A percentile compares a stretch with the other conserved stretches of the same genome.
These are phyloP conservation scores for Tiliacea aurago DNA, from an alignment of 2,888 invertebrate genomes.

Conservation along the genomic window DNA sequence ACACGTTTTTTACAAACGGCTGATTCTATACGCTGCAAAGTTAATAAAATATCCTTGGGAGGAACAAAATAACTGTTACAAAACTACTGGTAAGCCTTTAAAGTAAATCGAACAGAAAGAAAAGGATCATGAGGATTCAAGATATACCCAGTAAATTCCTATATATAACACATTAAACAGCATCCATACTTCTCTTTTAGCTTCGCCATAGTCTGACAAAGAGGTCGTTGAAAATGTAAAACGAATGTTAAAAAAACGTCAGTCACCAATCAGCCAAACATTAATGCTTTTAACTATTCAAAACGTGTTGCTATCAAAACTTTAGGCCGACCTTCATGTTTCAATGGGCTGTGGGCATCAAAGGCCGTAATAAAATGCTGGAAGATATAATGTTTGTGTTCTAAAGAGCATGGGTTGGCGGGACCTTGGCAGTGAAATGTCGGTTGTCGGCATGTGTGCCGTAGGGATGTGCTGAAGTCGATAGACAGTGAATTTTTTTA, in stretches of 20 bases:
- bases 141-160: neutral
- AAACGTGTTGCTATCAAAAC: conserved; percentile 31
- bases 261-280: neutral
- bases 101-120: no score
- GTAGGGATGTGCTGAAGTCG: conserved; percentile 65
- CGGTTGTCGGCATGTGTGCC: conserved; percentile 62
- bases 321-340: conserved; percentile 44
- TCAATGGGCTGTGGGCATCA: conserved; percentile 47
- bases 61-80: no score
- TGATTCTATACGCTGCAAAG: neutral
- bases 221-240: neutral
- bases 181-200: neutral
- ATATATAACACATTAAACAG: no score
- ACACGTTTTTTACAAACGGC: neutral
- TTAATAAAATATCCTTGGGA: no score
- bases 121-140: no score
- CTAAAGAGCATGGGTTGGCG: conserved; percentile 68
- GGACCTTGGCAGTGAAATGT: conserved; percentile 83
- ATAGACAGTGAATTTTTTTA: conserved; percentile 22
- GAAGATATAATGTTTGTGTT: conserved; percentile 61
- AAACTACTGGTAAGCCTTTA: no score
- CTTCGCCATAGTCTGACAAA: neutral
- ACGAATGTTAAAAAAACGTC: neutral
- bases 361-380: conserved; percentile 42
- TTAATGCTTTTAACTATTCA: neutral